Evolutionary conservation across 2,113 vertebrate species (phyloP).

Genomic region (Cnemophilus loriae): DNA sequence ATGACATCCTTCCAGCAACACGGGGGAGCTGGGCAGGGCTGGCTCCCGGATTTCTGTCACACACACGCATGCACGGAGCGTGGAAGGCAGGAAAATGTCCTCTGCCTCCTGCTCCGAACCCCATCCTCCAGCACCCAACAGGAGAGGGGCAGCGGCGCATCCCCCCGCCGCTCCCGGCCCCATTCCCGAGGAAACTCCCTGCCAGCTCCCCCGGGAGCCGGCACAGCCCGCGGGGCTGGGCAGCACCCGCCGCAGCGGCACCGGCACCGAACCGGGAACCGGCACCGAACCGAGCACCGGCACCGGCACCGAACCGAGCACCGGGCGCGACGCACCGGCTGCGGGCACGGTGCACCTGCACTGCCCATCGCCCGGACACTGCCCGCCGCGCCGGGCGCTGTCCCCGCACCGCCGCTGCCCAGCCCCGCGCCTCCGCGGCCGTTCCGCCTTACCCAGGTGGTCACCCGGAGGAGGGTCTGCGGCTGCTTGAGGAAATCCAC

Average conservation of each 20-base stretch:
- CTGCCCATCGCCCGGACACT: neutral
- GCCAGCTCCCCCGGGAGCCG: neutral
- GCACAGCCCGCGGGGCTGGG: neutral
- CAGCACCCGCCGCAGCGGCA: neutral
- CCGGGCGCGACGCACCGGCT: no score
- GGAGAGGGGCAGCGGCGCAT: neutral
- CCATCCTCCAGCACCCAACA: neutral
- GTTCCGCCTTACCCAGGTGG: slow-evolving; percentile 84
- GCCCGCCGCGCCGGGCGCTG: neutral
- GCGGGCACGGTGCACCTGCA: neutral
- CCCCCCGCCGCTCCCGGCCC: neutral
- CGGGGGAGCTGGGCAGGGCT: neutral
- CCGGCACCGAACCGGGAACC: neutral
- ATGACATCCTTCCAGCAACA: neutral
- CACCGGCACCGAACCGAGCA: neutral
- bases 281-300: neutral
- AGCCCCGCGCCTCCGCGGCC: neutral
- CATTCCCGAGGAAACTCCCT: neutral
- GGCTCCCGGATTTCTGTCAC: neutral
- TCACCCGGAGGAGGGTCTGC: slow-evolving; percentile 86
- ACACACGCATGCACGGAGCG: neutral
- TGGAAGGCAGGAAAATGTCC: neutral
- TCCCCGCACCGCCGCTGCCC: neutral
- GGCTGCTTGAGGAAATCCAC: slow-evolving; percentile 85
- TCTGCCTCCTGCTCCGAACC: neutral